These are phyloP conservation scores for Synaphobranchus kaupii DNA, from an alignment of 2,797 vertebrate genomes.

Conservation along the genomic window DNA sequence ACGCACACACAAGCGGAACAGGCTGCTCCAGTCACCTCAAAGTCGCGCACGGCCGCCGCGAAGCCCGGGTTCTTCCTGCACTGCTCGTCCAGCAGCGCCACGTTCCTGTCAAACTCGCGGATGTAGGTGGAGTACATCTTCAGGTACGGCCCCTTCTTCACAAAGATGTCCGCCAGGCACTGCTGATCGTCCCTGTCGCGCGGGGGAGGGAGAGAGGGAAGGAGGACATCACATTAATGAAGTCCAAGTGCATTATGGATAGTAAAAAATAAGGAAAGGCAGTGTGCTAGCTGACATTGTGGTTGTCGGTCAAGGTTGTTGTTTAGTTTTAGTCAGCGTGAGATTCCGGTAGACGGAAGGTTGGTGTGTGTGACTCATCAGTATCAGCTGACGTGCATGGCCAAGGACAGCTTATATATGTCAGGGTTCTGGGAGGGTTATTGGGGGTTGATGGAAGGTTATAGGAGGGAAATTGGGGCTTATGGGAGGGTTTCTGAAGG, in stretches of 20 bases:
- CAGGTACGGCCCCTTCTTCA: conserved; percentile 96
- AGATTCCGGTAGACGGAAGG: background rate
- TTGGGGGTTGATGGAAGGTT: background rate
- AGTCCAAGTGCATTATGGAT: background rate
- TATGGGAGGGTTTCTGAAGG: background rate
- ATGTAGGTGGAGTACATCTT: conserved; percentile 99
- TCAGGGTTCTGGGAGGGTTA: no score
- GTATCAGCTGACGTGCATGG: background rate
- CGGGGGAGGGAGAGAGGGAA: background rate
- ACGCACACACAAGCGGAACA: background rate
- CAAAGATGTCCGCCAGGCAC: conserved; percentile 94
- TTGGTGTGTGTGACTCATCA: no score
- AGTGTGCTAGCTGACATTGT: background rate
- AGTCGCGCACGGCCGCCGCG: conserved; percentile 85
- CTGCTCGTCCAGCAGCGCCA: conserved; percentile 92
- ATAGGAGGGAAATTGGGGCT: background rate
- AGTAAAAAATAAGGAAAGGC: background rate
- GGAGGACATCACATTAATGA: background rate
- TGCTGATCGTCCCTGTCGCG: conserved; percentile 86
- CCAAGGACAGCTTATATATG: no score
- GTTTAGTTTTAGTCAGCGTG: background rate
- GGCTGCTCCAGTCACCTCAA: conserved; percentile 80
- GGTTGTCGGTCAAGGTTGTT: background rate
- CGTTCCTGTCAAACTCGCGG: conserved; percentile 95
- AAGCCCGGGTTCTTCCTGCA: conserved; percentile 91